Percentiles rank a stretch among this genome's conserved stretches.
phyloP scores from a whole-genome alignment of 1,140 invertebrate genomes.

The Drosophila lowei region DNA sequence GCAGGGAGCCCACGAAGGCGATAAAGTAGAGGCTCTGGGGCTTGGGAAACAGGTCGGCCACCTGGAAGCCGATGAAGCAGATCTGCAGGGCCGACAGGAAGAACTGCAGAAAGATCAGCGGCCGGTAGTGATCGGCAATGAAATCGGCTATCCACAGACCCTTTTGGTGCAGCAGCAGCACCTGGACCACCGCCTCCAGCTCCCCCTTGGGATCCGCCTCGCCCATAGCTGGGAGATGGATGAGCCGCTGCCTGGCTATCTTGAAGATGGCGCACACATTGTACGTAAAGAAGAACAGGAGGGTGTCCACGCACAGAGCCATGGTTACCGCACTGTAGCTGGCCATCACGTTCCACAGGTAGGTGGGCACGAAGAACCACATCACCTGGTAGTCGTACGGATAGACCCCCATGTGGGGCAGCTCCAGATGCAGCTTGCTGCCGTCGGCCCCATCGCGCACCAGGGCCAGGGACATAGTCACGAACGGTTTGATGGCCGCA shows the following conservation, averaged over 20 bases:
- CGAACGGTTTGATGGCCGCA: constrained; percentile 52
- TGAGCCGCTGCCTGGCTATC: constrained; percentile 60
- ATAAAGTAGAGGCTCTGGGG: constrained; percentile 59
- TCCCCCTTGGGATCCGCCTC: constrained; percentile 14
- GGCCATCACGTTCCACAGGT: constrained; percentile 62
- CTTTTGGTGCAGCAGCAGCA: constrained; percentile 59
- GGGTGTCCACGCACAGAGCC: constrained; percentile 60
- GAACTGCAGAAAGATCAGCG: constrained; percentile 64
- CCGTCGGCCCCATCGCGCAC: constrained; percentile 25
- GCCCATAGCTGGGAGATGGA: constrained; percentile 30
- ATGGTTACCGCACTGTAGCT: constrained; percentile 62
- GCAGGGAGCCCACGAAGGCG: constrained; percentile 55
- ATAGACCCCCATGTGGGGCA: constrained; percentile 54
- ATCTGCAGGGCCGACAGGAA: constrained; percentile 58
- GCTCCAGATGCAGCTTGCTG: constrained; percentile 33
- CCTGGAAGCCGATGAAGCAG: constrained; percentile 67
- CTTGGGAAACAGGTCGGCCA: constrained; percentile 63
- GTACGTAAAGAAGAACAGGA: constrained; percentile 66
- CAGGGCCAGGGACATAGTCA: constrained; percentile 39
- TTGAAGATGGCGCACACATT: constrained; percentile 69
- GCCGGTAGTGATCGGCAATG: constrained; percentile 35
- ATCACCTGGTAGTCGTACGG: constrained; percentile 44
- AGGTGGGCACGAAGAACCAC: constrained; percentile 53
- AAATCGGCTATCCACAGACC: constrained; percentile 52
- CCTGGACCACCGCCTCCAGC: constrained; percentile 29